Evolutionary conservation across 2,888 invertebrate genomes (phyloP).

Genomic region (Epinotia ramella): DNA sequence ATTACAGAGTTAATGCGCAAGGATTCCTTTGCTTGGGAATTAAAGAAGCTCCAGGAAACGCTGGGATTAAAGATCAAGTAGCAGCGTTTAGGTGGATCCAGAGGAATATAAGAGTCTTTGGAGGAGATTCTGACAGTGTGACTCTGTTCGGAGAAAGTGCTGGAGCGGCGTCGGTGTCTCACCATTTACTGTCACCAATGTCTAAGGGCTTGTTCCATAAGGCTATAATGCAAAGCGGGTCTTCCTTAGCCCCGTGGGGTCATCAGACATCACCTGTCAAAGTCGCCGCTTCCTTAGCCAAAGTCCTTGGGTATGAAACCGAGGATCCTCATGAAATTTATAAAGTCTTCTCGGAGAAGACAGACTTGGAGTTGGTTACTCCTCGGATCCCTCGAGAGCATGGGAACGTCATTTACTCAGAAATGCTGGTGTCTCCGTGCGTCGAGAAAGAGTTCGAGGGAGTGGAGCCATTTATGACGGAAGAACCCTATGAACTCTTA

Average conservation of each 20-base stretch:
- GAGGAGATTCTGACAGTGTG: conserved; percentile 70
- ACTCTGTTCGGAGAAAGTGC: conserved; percentile 78
- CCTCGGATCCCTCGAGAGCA: conserved; percentile 33
- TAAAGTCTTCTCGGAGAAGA: conserved; percentile 45
- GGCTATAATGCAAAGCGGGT: conserved; percentile 76
- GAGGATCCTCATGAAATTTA: conserved; percentile 65
- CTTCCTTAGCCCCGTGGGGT: conserved; percentile 68
- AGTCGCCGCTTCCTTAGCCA: conserved; percentile 67
- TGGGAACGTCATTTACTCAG: conserved; percentile 13
- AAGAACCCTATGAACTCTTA: conserved; percentile 63
- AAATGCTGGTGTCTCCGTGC: conserved; percentile 52
- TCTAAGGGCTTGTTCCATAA: conserved; percentile 74
- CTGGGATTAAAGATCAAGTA: conserved; percentile 72
- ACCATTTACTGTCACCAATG: conserved; percentile 70
- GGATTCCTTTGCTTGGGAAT: conserved; percentile 70
- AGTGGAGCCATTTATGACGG: conserved; percentile 69
- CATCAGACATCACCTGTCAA: conserved; percentile 68
- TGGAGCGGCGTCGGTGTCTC: conserved; percentile 70
- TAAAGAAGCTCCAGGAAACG: conserved; percentile 74
- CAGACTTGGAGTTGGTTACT: conserved; percentile 19
- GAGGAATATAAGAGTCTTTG: conserved; percentile 67
- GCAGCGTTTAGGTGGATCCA: conserved; percentile 71
- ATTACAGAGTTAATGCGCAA: conserved; percentile 73
- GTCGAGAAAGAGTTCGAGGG: conserved; percentile 66
- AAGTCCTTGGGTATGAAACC: conserved; percentile 63